phyloP scores from a whole-genome alignment of 2,888 invertebrate genomes.

The Cactoblastis cactorum region DNA sequence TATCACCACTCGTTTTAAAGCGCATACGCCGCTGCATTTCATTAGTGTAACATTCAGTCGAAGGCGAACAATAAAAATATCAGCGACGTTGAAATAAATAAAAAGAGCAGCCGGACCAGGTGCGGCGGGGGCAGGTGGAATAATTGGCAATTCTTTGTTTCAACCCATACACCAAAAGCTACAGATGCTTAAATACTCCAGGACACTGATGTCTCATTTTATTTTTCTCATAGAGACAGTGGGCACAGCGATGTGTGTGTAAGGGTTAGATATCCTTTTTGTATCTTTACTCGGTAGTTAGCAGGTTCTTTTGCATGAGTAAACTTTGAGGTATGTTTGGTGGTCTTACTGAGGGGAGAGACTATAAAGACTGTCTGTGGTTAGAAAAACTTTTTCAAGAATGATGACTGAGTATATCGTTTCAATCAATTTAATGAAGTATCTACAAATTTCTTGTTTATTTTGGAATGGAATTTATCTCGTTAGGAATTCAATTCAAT shows the following conservation, averaged over 20 bases:
- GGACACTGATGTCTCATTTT: conserved; percentile 53
- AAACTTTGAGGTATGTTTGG: not conserved
- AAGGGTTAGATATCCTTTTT: conserved; percentile 13
- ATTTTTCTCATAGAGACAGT: conserved; percentile 21
- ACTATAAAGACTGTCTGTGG: too few relatives aligned
- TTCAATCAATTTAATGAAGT: not conserved
- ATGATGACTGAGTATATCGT: not conserved
- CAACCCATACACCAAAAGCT: conserved; percentile 54
- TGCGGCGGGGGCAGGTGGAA: conserved; percentile 75
- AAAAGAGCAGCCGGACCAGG: conserved; percentile 74
- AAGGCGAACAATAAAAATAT: conserved; percentile 76
- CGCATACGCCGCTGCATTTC: conserved; percentile 43
- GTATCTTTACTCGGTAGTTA: not conserved
- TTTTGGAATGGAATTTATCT: conserved; percentile 3
- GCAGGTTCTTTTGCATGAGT: conserved; percentile 9
- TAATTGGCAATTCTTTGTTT: conserved; percentile 79
- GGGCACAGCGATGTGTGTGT: conserved; percentile 10
- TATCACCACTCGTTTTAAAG: conserved; percentile 31
- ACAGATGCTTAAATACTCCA: conserved; percentile 56
- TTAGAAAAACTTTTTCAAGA: too few relatives aligned
- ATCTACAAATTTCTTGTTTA: not conserved
- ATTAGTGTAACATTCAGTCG: conserved; percentile 51
- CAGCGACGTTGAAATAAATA: conserved; percentile 74
- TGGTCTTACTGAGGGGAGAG: not conserved
- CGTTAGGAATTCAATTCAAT: not conserved